Percentiles rank a stretch among this genome's conserved stretches.
Evolutionary conservation across 2,888 invertebrate genomes (phyloP).

Genomic region (Drosophila dives): DNA sequence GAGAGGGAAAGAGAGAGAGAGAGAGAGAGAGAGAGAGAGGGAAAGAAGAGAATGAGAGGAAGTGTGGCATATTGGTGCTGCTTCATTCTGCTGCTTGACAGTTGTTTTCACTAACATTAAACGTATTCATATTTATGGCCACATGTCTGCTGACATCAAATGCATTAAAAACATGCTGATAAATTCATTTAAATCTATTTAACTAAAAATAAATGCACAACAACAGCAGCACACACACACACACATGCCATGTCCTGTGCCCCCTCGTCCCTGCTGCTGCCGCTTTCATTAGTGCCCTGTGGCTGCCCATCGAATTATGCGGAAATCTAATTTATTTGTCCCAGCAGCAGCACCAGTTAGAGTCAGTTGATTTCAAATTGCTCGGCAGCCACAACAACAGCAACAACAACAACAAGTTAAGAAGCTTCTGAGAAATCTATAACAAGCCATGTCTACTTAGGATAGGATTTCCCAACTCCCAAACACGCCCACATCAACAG

Average conservation of each 20-base stretch:
- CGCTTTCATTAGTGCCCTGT: conserved; percentile 61
- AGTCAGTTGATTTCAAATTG: conserved; percentile 54
- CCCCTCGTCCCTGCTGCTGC: conserved; percentile 18
- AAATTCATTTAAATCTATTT: conserved; percentile 71
- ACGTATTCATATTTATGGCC: conserved; percentile 65
- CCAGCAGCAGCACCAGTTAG: conserved; percentile 29
- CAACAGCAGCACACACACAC: conserved; percentile 17
- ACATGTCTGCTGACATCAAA: conserved; percentile 48
- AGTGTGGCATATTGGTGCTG: conserved; percentile 62
- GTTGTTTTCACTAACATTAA: conserved; percentile 61
- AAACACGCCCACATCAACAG: neutral
- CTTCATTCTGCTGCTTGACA: conserved; percentile 31
- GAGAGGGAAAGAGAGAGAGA: conserved; percentile 8
- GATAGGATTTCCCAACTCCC: conserved; percentile 6
- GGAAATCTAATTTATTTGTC: conserved; percentile 65
- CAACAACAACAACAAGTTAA: conserved; percentile 20
- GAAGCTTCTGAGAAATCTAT: conserved; percentile 39
- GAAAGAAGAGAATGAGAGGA: conserved; percentile 5
- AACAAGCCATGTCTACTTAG: conserved; percentile 32
- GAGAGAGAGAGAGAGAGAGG: neutral
- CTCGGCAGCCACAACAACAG: conserved; percentile 33
- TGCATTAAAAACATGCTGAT: conserved; percentile 67
- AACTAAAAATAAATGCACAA: conserved; percentile 61
- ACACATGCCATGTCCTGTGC: neutral
- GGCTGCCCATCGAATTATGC: conserved; percentile 65